Conservation (phyloP, 2,113 vertebrate species). For the Phylloscopus trochilus region DNA sequence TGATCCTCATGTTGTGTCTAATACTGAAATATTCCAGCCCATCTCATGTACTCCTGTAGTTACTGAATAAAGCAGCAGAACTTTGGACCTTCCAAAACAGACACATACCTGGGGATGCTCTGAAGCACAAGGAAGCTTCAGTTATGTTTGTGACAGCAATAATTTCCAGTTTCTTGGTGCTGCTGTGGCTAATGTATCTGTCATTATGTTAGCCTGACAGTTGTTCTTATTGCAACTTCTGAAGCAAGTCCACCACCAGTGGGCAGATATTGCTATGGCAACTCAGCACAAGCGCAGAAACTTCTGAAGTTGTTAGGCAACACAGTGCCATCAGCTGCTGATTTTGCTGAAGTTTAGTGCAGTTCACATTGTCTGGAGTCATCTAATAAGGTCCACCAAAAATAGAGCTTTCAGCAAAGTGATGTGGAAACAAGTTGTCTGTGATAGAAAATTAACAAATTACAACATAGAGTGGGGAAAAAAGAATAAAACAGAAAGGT, state of each 20-base stretch:
- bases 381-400: background rate
- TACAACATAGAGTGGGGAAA: background rate
- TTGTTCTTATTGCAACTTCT: constrained; percentile 3
- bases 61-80: background rate
- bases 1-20: background rate
- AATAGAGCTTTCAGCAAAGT: background rate
- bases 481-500: background rate
- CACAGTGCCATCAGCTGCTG: constrained; percentile 28
- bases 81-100: background rate
- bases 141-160: background rate
- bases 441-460: background rate
- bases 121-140: background rate
- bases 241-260: constrained; percentile 30
- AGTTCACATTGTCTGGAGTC: background rate
- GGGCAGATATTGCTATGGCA: constrained; percentile 62
- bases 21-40: background rate
- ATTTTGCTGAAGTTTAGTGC: background rate
- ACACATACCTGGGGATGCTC: background rate
- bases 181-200: background rate
- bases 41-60: background rate
- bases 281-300: constrained; percentile 33
- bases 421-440: background rate
- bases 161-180: background rate
- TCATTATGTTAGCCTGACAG: background rate
- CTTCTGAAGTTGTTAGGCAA: constrained; percentile 41